phyloP scores from a whole-genome alignment of 2,113 vertebrate genomes.

The Turnix velox region DNA sequence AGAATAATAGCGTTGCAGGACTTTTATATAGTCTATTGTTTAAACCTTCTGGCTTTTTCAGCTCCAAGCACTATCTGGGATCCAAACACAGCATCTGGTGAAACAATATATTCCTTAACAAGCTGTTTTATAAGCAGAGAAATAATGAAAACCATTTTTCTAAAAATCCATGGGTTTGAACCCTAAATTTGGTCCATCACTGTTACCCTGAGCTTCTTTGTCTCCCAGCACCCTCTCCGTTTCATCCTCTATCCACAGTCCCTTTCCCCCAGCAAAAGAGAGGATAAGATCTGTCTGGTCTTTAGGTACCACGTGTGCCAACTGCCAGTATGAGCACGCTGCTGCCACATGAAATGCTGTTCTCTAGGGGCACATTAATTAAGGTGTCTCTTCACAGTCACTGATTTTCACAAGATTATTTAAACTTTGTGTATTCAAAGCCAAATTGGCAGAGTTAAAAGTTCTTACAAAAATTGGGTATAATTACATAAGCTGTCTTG shows the following conservation, averaged over 20 bases:
- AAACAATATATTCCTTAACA: not conserved
- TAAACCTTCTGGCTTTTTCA: not conserved
- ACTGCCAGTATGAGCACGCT: not conserved
- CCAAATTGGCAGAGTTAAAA: not conserved
- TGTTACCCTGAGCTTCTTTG: not conserved
- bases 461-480: not conserved
- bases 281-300: not conserved
- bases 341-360: not conserved
- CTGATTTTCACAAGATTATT: not conserved
- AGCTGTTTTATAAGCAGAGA: not conserved
- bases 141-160: not conserved
- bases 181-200: not conserved
- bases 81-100: not conserved
- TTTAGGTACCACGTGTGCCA: not conserved
- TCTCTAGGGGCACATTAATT: not conserved
- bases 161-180: not conserved
- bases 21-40: not conserved
- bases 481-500: not conserved
- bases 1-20: not conserved
- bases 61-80: not conserved
- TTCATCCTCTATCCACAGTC: not conserved
- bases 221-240: fast-evolving
- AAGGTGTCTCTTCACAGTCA: not conserved
- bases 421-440: not conserved
- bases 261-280: not conserved